Evolutionary conservation across 2,113 vertebrate species (phyloP), one percentile per base, ranked within the genome.

Genomic region (Pseudolaguvia tuberculata): DNA sequence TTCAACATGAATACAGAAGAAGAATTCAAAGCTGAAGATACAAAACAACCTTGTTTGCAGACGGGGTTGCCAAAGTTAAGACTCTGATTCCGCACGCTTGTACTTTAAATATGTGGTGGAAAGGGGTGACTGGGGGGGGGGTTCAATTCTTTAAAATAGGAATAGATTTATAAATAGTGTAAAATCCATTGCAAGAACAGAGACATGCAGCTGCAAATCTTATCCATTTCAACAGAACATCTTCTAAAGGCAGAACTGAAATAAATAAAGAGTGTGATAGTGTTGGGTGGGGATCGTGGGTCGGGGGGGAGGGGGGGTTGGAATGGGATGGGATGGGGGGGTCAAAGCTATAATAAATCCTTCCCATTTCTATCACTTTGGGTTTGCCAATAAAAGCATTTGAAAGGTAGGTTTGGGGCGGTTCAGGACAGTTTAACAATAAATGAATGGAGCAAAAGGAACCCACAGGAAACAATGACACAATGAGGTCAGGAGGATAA

Each of bases 271-370:
- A 31, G 80, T 83, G 81, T 84, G 85, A 89, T 87, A 87, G 87
- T 85, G 87, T 87, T 88, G 86, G 84, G 86, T 55, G 85, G 8
- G 9, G 87, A 85, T 83, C 82, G n/a, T n/a, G n/a, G n/a, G n/a
- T n/a, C n/a, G n/a, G n/a, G n/a, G n/a, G n/a, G n/a, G n/a, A n/a
- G n/a, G n/a, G n/a, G n/a, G n/a, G n/a, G n/a, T n/a, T n/a, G n/a
- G n/a, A n/a, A n/a, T n/a, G n/a, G n/a, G n/a, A n/a, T n/a, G n/a
- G n/a, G n/a, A n/a, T n/a, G 86, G 62, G 85, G 8, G 9, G 87
- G 85, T 83, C 82, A 88, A 86, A 85, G 86, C 87, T 87, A 86
- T 87, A 89, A 87, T 85, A 91, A 91, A 90, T 88, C 88, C 88
- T 85, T 78, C 77, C 45, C 84, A 87, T 88, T 89, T 88, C 85